A percentile compares a stretch with the other conserved stretches of the same genome.
These are phyloP conservation scores for Rhincodon typus DNA, from an alignment of 2,797 vertebrate species.

Conservation along the genomic window DNA sequence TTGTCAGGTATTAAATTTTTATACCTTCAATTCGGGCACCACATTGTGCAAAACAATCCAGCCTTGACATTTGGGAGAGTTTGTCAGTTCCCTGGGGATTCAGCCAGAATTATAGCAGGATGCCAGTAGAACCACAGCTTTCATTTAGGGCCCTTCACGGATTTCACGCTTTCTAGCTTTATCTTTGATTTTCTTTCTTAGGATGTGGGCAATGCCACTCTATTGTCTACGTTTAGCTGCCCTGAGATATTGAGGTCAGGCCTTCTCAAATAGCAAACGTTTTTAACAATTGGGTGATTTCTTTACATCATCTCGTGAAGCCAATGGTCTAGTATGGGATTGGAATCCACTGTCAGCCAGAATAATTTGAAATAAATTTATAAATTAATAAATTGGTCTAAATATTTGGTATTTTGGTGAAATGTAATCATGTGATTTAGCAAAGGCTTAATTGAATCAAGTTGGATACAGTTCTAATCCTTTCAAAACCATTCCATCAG, in stretches of 20 bases:
- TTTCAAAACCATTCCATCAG: neutral
- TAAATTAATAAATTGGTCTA: neutral
- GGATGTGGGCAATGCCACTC: neutral
- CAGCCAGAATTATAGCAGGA: neutral
- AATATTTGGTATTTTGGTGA: neutral
- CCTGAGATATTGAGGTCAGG: neutral
- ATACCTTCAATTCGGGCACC: neutral
- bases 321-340: neutral
- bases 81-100: neutral
- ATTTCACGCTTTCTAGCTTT: neutral
- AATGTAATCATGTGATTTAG: neutral
- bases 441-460: constrained; percentile 1
- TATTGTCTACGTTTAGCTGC: neutral
- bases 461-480: neutral
- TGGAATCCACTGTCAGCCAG: neutral
- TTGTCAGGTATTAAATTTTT: neutral
- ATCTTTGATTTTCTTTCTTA: neutral
- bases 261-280: neutral
- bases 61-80: neutral
- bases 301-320: neutral
- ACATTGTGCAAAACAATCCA: neutral
- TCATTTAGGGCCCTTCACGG: neutral
- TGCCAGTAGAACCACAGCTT: neutral
- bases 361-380: neutral
- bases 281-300: neutral